phyloP scores from a whole-genome alignment of 2,113 vertebrate species.

The Benitochromis conjunctus region DNA sequence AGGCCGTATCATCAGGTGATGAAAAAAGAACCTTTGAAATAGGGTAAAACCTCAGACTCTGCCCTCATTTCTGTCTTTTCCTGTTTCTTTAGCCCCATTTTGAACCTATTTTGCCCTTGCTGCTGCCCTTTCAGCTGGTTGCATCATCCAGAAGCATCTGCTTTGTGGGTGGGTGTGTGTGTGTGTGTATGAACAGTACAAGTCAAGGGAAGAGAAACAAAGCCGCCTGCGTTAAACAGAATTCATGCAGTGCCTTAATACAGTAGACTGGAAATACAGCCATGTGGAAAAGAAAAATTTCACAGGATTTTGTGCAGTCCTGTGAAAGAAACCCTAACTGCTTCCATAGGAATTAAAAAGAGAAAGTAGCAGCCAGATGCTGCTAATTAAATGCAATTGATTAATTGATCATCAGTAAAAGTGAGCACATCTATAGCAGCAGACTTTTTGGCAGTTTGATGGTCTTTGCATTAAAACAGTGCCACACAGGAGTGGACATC shows the following conservation, averaged over 20 bases:
- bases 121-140: constrained; percentile 41
- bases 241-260: not conserved
- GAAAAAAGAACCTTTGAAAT: not conserved
- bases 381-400: too few species aligned
- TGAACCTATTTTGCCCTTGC: not conserved
- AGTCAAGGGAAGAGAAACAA: not conserved
- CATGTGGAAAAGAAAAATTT: not conserved
- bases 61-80: not conserved
- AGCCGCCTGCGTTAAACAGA: not conserved
- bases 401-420: too few species aligned
- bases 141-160: constrained; percentile 33
- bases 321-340: not conserved
- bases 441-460: too few species aligned
- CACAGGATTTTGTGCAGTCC: not conserved
- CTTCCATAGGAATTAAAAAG: too few species aligned
- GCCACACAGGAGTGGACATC: too few species aligned
- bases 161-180: not conserved
- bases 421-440: too few species aligned
- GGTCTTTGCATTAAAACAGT: too few species aligned
- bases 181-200: not conserved
- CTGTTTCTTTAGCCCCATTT: not conserved
- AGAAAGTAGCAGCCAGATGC: too few species aligned
- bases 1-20: not conserved
- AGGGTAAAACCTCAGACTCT: not conserved
- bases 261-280: not conserved